Percentiles rank a stretch among this genome's conserved stretches.
Conservation (phyloP, 2,888 invertebrate genomes). For the Caenorhabditis panamensis region DNA sequence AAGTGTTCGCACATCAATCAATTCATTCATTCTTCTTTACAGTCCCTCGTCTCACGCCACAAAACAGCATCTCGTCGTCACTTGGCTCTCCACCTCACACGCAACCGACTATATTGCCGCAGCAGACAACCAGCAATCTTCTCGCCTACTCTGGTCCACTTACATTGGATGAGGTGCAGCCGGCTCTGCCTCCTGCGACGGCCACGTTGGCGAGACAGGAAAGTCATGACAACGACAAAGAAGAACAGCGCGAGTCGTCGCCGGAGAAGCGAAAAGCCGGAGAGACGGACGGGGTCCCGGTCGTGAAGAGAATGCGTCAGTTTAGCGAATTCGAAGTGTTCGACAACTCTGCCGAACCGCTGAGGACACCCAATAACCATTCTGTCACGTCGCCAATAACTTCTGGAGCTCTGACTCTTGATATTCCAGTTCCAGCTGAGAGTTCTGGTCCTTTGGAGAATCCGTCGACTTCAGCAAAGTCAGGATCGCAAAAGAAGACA, state of each 20-base stretch:
- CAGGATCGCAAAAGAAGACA: conserved; percentile 7
- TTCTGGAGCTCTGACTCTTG: conserved; percentile 35
- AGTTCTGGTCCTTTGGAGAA: conserved; percentile 36
- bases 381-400: neutral
- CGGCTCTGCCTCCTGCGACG: neutral
- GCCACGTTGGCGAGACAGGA: neutral
- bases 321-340: neutral
- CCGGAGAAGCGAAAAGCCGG: neutral
- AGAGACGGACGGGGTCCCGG: neutral
- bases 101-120: neutral
- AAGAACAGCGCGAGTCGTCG: neutral
- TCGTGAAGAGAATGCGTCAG: neutral
- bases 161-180: conserved; percentile 8
- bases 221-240: conserved; percentile 9
- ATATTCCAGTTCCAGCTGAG: conserved; percentile 6
- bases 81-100: neutral
- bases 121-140: neutral
- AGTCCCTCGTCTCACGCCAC: conserved; percentile 29
- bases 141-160: conserved; percentile 13
- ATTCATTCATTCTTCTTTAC: too few relatives aligned
- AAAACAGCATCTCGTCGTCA: conserved; percentile 10
- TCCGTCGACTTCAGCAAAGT: neutral
- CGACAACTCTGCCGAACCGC: neutral
- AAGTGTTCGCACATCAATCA: too few relatives aligned
- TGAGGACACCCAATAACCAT: neutral